Percentiles rank a stretch among this genome's conserved stretches.
These are phyloP conservation scores for Netelia virgata DNA, from an alignment of 2,888 invertebrate species.

Conservation along the genomic window DNA sequence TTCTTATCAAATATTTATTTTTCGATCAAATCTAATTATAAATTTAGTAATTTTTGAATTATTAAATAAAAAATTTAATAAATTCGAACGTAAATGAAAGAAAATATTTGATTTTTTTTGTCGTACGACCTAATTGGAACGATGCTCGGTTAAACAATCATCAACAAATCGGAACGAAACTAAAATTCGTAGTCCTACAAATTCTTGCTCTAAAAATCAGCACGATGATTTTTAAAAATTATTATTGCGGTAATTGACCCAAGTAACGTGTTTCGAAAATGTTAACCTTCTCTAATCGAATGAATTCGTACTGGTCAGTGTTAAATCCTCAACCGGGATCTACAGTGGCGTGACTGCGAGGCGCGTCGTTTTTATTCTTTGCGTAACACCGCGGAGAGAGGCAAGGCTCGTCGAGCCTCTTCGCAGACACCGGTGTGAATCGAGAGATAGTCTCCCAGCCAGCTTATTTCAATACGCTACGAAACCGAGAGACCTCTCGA, in stretches of 20 bases:
- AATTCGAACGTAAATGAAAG: too few species aligned
- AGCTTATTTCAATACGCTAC: conserved; percentile 36
- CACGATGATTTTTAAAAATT: neutral
- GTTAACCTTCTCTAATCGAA: conserved; percentile 51
- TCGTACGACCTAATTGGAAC: too few species aligned
- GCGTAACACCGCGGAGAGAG: conserved; percentile 40
- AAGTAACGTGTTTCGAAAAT: conserved; percentile 17
- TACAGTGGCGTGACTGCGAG: conserved; percentile 42
- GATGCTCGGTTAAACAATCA: too few species aligned
- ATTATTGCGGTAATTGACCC: neutral
- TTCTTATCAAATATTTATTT: too few species aligned
- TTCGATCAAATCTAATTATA: too few species aligned
- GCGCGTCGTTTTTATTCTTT: conserved; percentile 44
- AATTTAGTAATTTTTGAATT: too few species aligned
- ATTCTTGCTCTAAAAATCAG: too few species aligned
- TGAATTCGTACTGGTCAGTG: conserved; percentile 26
- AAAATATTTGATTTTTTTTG: too few species aligned
- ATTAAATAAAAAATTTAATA: too few species aligned
- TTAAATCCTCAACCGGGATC: conserved; percentile 28
- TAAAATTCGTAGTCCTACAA: too few species aligned
- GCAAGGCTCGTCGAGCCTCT: conserved; percentile 22
- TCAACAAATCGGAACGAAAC: too few species aligned
- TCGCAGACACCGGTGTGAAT: conserved; percentile 9
- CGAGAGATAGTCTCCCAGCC: conserved; percentile 30
- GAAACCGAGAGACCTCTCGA: conserved; percentile 56